A percentile compares a stretch with the other conserved stretches of the same genome.
Evolutionary conservation across 1,140 invertebrate genomes (phyloP).

Genomic region (Drosophila persimilis): DNA sequence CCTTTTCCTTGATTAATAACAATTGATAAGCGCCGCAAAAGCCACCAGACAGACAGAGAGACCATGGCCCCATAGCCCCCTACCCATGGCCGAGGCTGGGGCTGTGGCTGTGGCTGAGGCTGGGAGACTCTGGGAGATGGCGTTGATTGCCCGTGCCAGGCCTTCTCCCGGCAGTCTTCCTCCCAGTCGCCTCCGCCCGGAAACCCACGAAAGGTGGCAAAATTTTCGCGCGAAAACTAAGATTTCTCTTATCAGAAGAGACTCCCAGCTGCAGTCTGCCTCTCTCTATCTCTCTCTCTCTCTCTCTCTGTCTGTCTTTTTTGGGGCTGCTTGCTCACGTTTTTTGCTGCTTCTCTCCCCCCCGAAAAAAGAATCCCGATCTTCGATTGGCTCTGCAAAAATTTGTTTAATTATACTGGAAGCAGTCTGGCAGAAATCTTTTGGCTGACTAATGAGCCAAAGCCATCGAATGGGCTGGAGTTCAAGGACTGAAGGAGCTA

Average conservation of each 20-base stretch:
- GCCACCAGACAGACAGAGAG: background rate
- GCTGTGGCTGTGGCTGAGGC: background rate
- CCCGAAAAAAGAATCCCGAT: constrained; percentile 10
- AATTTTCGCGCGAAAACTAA: constrained; percentile 80
- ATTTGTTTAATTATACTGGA: constrained; percentile 76
- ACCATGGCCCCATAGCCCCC: constrained; percentile 22
- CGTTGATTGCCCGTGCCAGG: constrained; percentile 66
- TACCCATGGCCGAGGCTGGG: background rate
- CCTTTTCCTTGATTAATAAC: constrained; percentile 77
- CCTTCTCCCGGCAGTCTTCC: background rate
- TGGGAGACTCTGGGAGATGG: constrained; percentile 56
- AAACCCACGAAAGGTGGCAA: constrained; percentile 68
- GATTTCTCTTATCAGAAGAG: constrained; percentile 72
- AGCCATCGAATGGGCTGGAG: no score
- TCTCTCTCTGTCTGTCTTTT: background rate
- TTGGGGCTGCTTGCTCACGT: constrained; percentile 55
- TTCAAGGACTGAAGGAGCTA: no score
- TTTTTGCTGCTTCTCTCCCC: constrained; percentile 45
- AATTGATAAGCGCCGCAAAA: constrained; percentile 64
- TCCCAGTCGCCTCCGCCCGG: constrained; percentile 13
- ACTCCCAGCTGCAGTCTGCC: constrained; percentile 24
- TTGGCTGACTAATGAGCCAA: constrained; percentile 36
- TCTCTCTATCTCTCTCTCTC: background rate
- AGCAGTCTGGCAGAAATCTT: constrained; percentile 5
- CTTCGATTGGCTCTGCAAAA: constrained; percentile 38